These are phyloP conservation scores for Petrocephalus sullivani DNA, from an alignment of 2,797 vertebrate species.

Conservation along the genomic window DNA sequence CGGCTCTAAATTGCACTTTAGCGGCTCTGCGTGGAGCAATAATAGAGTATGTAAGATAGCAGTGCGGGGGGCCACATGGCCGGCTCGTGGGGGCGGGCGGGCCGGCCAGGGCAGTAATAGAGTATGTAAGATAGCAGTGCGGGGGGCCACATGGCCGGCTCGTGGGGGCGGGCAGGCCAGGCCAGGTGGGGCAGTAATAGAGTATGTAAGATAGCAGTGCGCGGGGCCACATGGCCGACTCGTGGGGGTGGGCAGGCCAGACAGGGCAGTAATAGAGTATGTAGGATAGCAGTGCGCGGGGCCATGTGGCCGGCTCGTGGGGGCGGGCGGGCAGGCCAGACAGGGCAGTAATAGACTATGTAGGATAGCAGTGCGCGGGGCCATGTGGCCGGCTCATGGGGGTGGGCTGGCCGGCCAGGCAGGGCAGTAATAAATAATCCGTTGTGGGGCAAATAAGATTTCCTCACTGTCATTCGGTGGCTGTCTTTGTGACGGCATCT, in stretches of 20 bases:
- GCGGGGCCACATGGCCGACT: no score
- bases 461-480: conserved; percentile 47
- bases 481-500: not conserved
- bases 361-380: conserved; percentile 23
- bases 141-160: conserved; percentile 26
- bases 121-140: conserved; percentile 13
- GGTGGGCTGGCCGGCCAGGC: conserved; percentile 41
- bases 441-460: conserved; percentile 58
- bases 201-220: no score
- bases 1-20: conserved; percentile 45
- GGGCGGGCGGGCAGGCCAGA: conserved; percentile 12
- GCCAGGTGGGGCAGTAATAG: no score
- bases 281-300: no score
- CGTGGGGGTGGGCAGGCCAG: no score
- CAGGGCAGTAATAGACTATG: conserved; percentile 43
- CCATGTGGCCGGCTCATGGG: conserved; percentile 32
- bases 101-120: conserved; percentile 43
- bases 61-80: conserved; percentile 25
- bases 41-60: not conserved
- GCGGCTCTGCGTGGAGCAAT: conserved; percentile 47
- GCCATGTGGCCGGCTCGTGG: no score
- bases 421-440: conserved; percentile 53
- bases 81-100: conserved; percentile 23
- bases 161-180: conserved; percentile 28
- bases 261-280: no score